These are phyloP conservation scores for Lagocephalus sceleratus DNA, from an alignment of 2,797 vertebrate genomes.

Conservation along the genomic window DNA sequence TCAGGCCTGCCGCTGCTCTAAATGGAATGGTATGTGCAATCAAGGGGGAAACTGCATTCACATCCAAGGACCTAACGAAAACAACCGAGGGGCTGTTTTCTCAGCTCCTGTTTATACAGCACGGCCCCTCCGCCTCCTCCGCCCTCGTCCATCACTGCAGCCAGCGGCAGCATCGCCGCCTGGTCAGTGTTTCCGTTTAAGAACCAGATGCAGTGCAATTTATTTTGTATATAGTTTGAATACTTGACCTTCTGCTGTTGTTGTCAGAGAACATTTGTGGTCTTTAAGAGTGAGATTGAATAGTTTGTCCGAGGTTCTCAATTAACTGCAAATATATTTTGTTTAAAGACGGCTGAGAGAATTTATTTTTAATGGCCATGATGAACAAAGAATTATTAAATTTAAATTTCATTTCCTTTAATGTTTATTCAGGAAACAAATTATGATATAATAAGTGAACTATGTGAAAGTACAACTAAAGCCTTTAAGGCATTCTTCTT, in stretches of 20 bases:
- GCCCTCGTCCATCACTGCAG: constrained; percentile 41
- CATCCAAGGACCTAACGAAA: constrained; percentile 71
- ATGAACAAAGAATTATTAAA: too few species aligned
- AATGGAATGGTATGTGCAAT: constrained; percentile 90
- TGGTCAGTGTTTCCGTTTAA: constrained; percentile 72
- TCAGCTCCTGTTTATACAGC: constrained; percentile 62
- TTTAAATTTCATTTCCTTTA: too few species aligned
- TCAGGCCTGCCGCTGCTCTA: constrained; percentile 77
- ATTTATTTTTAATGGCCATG: too few species aligned
- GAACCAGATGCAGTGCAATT: constrained; percentile 42
- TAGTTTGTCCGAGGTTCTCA: too few species aligned
- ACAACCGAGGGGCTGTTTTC: constrained; percentile 73
- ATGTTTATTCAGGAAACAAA: too few species aligned
- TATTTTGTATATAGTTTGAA: constrained; percentile 27
- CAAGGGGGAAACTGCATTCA: constrained; percentile 74
- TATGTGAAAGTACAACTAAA: too few species aligned
- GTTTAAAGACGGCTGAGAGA: too few species aligned
- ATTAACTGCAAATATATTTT: too few species aligned
- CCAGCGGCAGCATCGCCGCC: constrained; percentile 21
- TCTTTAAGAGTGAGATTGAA: too few species aligned
- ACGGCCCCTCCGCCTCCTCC: constrained; percentile 32
- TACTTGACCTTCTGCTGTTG: not conserved
- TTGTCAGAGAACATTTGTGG: not conserved
- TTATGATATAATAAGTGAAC: too few species aligned
- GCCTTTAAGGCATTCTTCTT: too few species aligned